Conservation (phyloP, 2,888 invertebrate genomes). For the Gnatocerus cornutus region DNA sequence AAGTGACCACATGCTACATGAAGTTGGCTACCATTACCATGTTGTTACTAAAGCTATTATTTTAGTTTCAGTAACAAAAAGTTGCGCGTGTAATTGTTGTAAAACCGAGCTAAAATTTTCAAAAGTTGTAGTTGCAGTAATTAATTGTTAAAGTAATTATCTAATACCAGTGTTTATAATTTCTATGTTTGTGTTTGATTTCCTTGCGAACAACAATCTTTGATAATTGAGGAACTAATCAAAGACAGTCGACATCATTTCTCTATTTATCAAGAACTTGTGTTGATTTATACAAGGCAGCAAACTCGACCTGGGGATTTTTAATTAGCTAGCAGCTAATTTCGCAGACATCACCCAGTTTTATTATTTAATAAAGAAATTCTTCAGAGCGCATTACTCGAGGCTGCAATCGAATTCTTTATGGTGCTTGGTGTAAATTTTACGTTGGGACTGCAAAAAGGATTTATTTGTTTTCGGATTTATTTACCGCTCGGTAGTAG, state of each 20-base stretch:
- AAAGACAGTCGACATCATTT: no score
- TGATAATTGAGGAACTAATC: no score
- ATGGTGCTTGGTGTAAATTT: slow-evolving; percentile 19
- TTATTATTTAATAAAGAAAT: slow-evolving; percentile 63
- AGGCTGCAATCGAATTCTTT: slow-evolving; percentile 43
- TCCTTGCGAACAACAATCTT: no score
- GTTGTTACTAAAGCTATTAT: background rate
- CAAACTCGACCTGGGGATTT: slow-evolving; percentile 60
- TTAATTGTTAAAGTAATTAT: slow-evolving; percentile 1
- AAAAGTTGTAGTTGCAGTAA: background rate
- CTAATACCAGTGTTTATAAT: no score
- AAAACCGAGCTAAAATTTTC: background rate
- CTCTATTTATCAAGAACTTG: slow-evolving; percentile 54
- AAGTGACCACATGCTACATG: no score
- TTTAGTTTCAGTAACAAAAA: no score
- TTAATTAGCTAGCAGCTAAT: slow-evolving; percentile 64
- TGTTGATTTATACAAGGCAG: slow-evolving; percentile 60
- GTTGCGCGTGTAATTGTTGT: background rate
- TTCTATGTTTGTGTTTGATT: no score
- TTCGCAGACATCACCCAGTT: slow-evolving; percentile 59
- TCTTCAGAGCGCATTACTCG: slow-evolving; percentile 49
- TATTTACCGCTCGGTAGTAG: background rate
- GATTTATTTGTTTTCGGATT: background rate
- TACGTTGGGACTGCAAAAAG: background rate
- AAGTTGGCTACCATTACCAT: no score